phyloP scores from a whole-genome alignment of 2,113 vertebrate genomes.

The Pungitius pungitius region DNA sequence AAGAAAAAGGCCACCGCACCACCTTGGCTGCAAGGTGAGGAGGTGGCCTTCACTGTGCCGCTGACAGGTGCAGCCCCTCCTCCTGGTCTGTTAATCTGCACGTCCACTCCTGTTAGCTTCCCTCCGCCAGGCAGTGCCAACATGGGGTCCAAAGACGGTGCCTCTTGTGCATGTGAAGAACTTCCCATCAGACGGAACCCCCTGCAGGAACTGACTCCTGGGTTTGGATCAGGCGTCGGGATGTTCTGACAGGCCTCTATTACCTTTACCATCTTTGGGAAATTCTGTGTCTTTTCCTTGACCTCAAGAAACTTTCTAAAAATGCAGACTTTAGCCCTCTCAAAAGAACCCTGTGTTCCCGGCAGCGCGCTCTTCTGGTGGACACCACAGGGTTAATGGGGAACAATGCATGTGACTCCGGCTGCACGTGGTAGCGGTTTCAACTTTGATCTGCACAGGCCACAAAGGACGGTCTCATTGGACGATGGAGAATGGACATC shows the following conservation, averaged over 20 bases:
- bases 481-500: slow-evolving; percentile 48
- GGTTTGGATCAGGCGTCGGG: slow-evolving; percentile 24
- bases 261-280: no score
- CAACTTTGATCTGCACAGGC: slow-evolving; percentile 62
- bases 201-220: slow-evolving; percentile 18
- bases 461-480: slow-evolving; percentile 58
- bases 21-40: slow-evolving; percentile 56
- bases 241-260: slow-evolving; percentile 2
- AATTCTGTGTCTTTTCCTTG: no score
- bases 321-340: slow-evolving; percentile 14
- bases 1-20: slow-evolving; percentile 29
- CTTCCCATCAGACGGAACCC: slow-evolving; percentile 12
- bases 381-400: slow-evolving; percentile 30
- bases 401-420: slow-evolving; percentile 51
- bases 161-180: slow-evolving; percentile 39
- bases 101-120: slow-evolving; percentile 68
- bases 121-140: slow-evolving; percentile 39
- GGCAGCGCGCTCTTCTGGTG: slow-evolving; percentile 12
- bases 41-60: slow-evolving; percentile 38
- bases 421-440: slow-evolving; percentile 22
- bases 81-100: slow-evolving; percentile 67
- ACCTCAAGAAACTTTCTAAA: no score
- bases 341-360: slow-evolving; percentile 36
- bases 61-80: slow-evolving; percentile 59
- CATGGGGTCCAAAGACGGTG: slow-evolving; percentile 13